These are phyloP conservation scores for Elymnias hypermnestra DNA, from an alignment of 1,140 invertebrate species.

Conservation along the genomic window DNA sequence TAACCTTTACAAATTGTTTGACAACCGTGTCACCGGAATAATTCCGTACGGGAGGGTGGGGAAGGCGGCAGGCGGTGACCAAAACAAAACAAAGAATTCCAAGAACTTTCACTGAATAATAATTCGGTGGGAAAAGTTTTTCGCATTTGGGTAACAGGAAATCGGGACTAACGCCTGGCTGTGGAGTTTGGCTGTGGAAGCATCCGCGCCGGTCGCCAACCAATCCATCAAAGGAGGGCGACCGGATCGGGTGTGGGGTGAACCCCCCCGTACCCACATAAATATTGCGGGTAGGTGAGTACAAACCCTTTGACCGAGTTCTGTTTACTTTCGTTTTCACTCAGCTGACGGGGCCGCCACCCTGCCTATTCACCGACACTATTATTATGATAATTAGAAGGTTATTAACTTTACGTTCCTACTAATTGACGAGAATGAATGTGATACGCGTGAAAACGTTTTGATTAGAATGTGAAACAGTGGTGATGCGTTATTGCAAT, in stretches of 20 bases:
- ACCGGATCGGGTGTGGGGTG: constrained; percentile 59
- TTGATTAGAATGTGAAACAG: no score
- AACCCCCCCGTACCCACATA: constrained; percentile 67
- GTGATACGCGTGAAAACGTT: no score
- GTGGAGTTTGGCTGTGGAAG: constrained; percentile 58
- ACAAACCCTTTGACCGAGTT: constrained; percentile 77
- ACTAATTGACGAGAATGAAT: constrained; percentile 35
- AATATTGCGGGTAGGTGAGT: constrained; percentile 75
- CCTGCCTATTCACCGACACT: constrained; percentile 56
- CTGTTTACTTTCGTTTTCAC: constrained; percentile 78
- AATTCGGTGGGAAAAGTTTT: constrained; percentile 63
- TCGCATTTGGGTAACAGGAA: constrained; percentile 49
- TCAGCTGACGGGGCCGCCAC: constrained; percentile 72
- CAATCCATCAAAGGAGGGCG: constrained; percentile 73
- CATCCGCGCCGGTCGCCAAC: constrained; percentile 67
- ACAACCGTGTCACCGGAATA: constrained; percentile 48
- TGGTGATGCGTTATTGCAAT: no score
- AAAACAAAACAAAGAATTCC: constrained; percentile 66
- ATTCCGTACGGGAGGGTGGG: constrained; percentile 33
- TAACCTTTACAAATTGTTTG: constrained; percentile 40
- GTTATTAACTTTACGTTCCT: constrained; percentile 47
- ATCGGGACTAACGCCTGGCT: constrained; percentile 57
- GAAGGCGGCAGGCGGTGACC: constrained; percentile 31
- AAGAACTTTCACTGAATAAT: constrained; percentile 69
- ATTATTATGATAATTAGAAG: constrained; percentile 74